A percentile compares a stretch with the other conserved stretches of the same genome.
Conservation (phyloP, 1,140 invertebrate genomes). For the Drosophila nikananu region DNA sequence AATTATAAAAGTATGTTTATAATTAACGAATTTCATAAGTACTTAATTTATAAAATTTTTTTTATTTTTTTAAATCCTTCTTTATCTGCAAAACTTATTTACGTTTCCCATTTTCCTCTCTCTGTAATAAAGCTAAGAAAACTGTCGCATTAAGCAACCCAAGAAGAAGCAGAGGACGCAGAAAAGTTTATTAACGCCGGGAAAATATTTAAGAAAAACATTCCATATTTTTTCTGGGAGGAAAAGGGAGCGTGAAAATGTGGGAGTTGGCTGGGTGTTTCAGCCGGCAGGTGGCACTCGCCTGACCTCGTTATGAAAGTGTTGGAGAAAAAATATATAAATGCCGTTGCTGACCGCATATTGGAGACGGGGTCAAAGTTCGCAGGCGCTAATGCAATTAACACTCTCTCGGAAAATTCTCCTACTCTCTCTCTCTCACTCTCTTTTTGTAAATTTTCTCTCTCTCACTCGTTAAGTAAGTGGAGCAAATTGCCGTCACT, state of each 20-base stretch:
- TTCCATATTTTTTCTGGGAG: background rate
- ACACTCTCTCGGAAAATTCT: slow-evolving; percentile 50
- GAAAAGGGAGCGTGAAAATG: slow-evolving; percentile 1
- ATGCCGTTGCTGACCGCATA: slow-evolving; percentile 63
- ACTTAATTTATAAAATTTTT: background rate
- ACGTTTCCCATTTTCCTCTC: background rate
- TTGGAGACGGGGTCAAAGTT: slow-evolving; percentile 63
- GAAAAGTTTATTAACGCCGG: slow-evolving; percentile 71
- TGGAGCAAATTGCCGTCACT: slow-evolving; percentile 68
- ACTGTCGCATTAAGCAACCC: slow-evolving; percentile 24
- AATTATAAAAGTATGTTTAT: too few relatives aligned
- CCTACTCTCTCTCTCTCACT: background rate
- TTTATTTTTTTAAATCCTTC: too few relatives aligned
- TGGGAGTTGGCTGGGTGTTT: background rate
- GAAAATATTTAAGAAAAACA: slow-evolving; percentile 35
- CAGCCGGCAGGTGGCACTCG: slow-evolving; percentile 17
- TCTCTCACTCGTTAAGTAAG: slow-evolving; percentile 19
- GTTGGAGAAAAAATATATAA: slow-evolving; percentile 43
- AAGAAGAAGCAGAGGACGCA: slow-evolving; percentile 17
- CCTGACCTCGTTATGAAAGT: slow-evolving; percentile 74
- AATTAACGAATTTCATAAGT: too few relatives aligned
- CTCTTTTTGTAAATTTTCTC: background rate
- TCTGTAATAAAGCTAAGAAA: slow-evolving; percentile 4
- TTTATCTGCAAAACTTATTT: background rate
- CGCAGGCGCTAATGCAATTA: slow-evolving; percentile 68